Base-by-base conservation (phyloP, 2,888 invertebrate genomes). In the Coecobrya sp. region DNA sequence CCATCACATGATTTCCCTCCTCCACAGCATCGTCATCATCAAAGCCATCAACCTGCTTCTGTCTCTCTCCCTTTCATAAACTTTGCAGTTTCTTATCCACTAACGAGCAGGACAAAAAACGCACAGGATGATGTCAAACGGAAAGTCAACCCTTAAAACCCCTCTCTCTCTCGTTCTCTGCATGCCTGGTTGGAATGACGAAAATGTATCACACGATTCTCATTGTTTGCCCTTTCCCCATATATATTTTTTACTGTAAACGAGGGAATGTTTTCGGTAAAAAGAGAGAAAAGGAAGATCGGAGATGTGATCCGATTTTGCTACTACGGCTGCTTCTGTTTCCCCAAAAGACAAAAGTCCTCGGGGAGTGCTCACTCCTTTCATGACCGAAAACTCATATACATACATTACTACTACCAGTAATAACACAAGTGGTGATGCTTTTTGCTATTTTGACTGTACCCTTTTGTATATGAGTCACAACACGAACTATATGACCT, bases 231-330 rank as follows among this genome's bases (percentile, higher is more conserved):
- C 85, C 85, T 68, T 68, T 85, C 59, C 62, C 49, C 45, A 19
- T 73, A 25, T 73, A 25, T 25, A 30, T 55, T 62, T 82, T 82
- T 82, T 82, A 59, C 36, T 19, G 62, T 82, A 82, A 62, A 62
- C 30, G 52, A 42, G 19, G 13, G 82, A 22, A 62, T 62, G 82
- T 36, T 42, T 30, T 42, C 42, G 19, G 59, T 62, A 10, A 8
- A 22, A 36, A 62, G 30, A 36, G 30, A 62, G 30, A 36, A n/a
- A 11, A 36, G 13, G 42, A 62, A 82, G 45, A 87, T 87, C n/a
- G n/a, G n/a, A n/a, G 76, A 87, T 87, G 87, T 76, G 87, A 87
- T 87, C 87, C 87, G 73, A 87, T 87, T 87, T 87, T 86, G 30
- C 10, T 82, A 59, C 55, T 42, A n/a, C 68, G n/a, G n/a, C n/a